Base-by-base conservation (phyloP, 2,888 invertebrate species). In the Drosophila borborema region DNA sequence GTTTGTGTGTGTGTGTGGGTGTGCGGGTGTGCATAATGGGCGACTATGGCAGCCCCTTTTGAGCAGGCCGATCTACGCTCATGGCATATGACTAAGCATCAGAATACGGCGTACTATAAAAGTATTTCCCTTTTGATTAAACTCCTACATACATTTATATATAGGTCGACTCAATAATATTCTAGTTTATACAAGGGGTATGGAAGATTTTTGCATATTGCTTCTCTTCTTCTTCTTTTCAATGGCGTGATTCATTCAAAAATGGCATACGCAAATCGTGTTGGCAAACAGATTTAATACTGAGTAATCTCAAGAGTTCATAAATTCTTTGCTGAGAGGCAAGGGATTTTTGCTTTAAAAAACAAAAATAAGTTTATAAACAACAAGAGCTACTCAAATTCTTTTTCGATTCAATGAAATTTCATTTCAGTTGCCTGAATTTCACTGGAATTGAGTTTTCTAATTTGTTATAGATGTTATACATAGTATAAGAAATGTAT, bases 21-120 rank as follows among this genome's bases (percentile, higher is more conserved):
- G 23, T 53, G 53, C 61, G 49, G 62, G 61, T 76, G 23, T 53
- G 53, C 61, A 66, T 70, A 66, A 77, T 74, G 49, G 48, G 38
- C 48, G 54, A 40, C 66, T 23, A 63, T 67, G 46, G 51, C 18
- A 69, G 58, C 63, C 69, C 66, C 64, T 61, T 65, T 61, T 28
- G 46, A 41, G 40, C 45, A 58, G 53, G 16, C 36, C 18, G 38
- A 66, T 45, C 75, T 41, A 64, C 62, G 56, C 53, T 54, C 38
- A 18, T 60, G 72, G 10, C 63, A 58, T 68, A 78, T 77, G 77
- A 77, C 66, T 77, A 77, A 77, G 64, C 77, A 64, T 40, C 10
- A 12, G n/a, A 12, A 8, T 36, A 7, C 1, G n/a, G 10, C n/a
- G n/a, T 46, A n/a, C 49, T n/a, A 20, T 41, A 16, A 20, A 49